These are phyloP conservation scores for Coturnix japonica DNA, from an alignment of 2,113 vertebrate genomes.

Conservation along the genomic window DNA sequence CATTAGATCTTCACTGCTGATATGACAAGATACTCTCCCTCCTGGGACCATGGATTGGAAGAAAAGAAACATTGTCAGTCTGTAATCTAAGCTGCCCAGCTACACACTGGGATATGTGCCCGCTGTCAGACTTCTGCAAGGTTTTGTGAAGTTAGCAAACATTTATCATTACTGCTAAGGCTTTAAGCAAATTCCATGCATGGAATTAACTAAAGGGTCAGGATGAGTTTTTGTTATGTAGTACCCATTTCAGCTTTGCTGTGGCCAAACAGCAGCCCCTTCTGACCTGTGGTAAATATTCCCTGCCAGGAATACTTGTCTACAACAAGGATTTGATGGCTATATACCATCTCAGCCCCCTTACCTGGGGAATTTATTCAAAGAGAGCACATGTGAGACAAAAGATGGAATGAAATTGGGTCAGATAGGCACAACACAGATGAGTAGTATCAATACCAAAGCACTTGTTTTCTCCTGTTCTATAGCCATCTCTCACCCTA, in stretches of 20 bases:
- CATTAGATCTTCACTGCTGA: slow-evolving; percentile 33
- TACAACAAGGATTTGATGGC: not conserved
- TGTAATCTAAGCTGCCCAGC: not conserved
- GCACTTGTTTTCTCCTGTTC: not conserved
- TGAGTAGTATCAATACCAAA: not conserved
- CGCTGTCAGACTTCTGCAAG: not conserved
- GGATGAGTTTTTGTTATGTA: not conserved
- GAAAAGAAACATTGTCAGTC: not conserved
- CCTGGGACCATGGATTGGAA: not conserved
- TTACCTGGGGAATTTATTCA: not conserved
- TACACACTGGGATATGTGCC: not conserved
- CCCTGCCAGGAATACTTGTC: not conserved
- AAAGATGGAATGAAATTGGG: not conserved
- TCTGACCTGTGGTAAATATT: not conserved
- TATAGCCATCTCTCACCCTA: not conserved
- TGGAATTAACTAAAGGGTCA: not conserved
- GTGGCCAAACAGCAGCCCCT: not conserved
- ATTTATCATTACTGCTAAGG: not conserved
- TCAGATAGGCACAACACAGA: not conserved
- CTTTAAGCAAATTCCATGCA: not conserved
- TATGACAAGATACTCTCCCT: not conserved
- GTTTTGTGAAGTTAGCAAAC: not conserved
- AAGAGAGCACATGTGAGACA: not conserved
- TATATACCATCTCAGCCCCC: not conserved
- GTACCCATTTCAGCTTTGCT: not conserved